Conservation (phyloP, 1,140 invertebrate species). For the Cherax destructor region DNA sequence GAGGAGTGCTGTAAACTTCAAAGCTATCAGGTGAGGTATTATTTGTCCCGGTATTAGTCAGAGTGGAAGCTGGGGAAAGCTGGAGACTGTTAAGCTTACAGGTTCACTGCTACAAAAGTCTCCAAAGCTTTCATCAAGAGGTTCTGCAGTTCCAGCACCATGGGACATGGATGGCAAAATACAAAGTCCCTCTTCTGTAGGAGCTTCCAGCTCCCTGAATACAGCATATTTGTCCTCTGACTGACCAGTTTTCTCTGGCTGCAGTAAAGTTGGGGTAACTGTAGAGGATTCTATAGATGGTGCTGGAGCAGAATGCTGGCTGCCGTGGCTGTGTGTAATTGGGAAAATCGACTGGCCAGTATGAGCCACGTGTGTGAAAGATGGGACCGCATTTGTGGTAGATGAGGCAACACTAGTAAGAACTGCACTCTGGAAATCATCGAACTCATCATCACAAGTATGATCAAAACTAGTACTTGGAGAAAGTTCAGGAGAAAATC, state of each 20-base stretch:
- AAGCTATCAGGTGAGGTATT: slow-evolving; percentile 51
- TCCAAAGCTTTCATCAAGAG: slow-evolving; percentile 50
- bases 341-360: neutral
- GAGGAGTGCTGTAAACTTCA: slow-evolving; percentile 52
- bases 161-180: neutral
- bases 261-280: neutral
- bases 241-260: slow-evolving; percentile 14
- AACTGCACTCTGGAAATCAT: slow-evolving; percentile 65
- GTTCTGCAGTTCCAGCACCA: neutral
- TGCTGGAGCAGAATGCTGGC: neutral
- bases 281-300: neutral
- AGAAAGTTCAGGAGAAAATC: slow-evolving; percentile 48
- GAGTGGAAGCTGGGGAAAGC: neutral
- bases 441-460: slow-evolving; percentile 61
- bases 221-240: slow-evolving; percentile 62
- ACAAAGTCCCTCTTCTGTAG: neutral
- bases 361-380: neutral
- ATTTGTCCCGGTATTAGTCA: slow-evolving; percentile 19
- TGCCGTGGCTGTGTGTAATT: neutral
- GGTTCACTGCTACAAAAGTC: slow-evolving; percentile 63
- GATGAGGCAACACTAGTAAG: neutral
- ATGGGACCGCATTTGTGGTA: neutral
- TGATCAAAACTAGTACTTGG: slow-evolving; percentile 52
- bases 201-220: slow-evolving; percentile 41
- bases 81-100: slow-evolving; percentile 19